Conservation (phyloP, 1,140 invertebrate species). For the Polypedilum vanderplanki region DNA sequence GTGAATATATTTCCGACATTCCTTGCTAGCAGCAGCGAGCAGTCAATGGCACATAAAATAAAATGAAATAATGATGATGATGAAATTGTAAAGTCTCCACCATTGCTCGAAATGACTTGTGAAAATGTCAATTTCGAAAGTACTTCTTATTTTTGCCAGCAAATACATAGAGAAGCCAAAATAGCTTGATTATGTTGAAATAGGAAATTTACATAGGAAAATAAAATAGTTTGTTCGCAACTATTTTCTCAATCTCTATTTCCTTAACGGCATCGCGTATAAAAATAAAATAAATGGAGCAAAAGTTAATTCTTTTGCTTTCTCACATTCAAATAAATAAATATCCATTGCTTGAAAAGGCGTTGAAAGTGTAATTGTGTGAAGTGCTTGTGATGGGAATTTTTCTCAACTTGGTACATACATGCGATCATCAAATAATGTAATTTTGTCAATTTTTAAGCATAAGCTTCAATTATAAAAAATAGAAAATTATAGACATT, state of each 20-base stretch:
- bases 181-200: neutral
- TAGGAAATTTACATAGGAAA: neutral
- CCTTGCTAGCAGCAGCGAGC: neutral
- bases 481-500: conserved; percentile 20
- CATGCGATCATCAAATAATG: neutral
- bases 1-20: conserved; percentile 27
- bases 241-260: neutral
- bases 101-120: conserved; percentile 2
- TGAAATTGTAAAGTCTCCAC: neutral
- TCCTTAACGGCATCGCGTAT: neutral
- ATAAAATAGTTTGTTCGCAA: neutral
- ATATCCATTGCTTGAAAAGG: neutral
- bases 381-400: conserved; percentile 1
- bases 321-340: neutral
- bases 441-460: conserved; percentile 8
- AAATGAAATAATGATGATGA: neutral
- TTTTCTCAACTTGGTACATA: neutral
- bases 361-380: conserved; percentile 5
- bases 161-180: too few relatives aligned
- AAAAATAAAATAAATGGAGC: neutral
- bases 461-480: conserved; percentile 14
- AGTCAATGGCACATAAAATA: neutral
- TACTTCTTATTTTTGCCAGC: too few relatives aligned
- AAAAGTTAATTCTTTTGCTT: neutral
- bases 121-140: conserved; percentile 12